Base-by-base conservation (phyloP, 2,797 vertebrate genomes). In the Falco rusticolus region DNA sequence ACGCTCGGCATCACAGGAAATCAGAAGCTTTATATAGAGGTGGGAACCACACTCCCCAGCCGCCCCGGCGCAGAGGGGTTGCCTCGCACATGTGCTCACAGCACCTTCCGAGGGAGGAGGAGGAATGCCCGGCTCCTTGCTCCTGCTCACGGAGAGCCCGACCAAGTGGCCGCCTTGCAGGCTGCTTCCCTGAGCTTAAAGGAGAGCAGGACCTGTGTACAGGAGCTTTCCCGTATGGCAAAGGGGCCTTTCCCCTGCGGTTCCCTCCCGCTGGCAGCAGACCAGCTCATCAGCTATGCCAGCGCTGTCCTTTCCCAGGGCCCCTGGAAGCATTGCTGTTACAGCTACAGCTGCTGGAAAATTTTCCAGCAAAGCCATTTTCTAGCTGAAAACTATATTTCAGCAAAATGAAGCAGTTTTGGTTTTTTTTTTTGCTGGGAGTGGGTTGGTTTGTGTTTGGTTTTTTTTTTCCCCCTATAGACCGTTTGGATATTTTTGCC, bases 1-100 rank as follows among this genome's bases (percentile, higher is more conserved):
- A 11, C 29, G 8, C 50, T 77, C 51, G 16, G 85, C 93, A 85
- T 37, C 47, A 48, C 90, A 77, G 93, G 94, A 94, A 95, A 80
- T n/a, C 7, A 6, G 50, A 53, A 74, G 22, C 94, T 85, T 91
- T 87, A 57, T 87, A 59, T 70, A 94, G 84, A 90, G 93, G 82
- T 93, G 94, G 92, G 84, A 89, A 91, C 43, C 84, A 56, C 89
- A 11, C 71, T 90, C 87, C 84, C 10, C 29, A 57, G 82, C 86
- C 70, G 6, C 93, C 89, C 93, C 21, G 14, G 47, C 24, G 28
- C 54, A 9, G 71, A 87, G 86, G 92, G 88, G 14, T 85, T 97
- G 92, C 96, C 93, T 93, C 51, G 16, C 91, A 82, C 60, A 9
- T 4, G 92, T 68, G 80, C 89, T 93, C n/a, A 8, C 82, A 3